Conservation (phyloP, 2,888 invertebrate genomes). For the Zootermopsis nevadensis region DNA sequence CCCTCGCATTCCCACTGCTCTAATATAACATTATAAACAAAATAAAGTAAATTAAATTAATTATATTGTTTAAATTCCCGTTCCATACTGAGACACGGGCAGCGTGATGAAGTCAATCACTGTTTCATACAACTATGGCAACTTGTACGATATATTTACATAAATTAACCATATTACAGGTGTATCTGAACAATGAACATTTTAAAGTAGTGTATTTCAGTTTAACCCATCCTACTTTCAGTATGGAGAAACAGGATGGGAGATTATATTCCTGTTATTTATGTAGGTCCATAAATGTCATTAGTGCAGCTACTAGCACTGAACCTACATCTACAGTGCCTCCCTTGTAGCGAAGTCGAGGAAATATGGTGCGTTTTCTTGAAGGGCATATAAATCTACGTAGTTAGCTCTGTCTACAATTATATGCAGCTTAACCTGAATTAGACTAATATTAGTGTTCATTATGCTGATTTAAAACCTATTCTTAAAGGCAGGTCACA, state of each 20-base stretch:
- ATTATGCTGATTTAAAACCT: too few relatives aligned
- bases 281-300: constrained; percentile 38
- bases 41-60: too few relatives aligned
- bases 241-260: neutral
- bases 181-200: too few relatives aligned
- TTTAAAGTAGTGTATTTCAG: neutral
- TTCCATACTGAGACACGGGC: too few relatives aligned
- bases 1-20: too few relatives aligned
- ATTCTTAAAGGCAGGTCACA: too few relatives aligned
- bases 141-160: too few relatives aligned
- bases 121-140: too few relatives aligned
- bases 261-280: constrained; percentile 30
- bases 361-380: constrained; percentile 32
- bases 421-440: constrained; percentile 1
- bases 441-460: neutral
- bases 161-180: too few relatives aligned
- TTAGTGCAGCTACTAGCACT: constrained; percentile 16
- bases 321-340: neutral
- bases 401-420: neutral
- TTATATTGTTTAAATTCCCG: too few relatives aligned
- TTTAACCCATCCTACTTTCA: neutral
- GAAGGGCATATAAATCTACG: constrained; percentile 32
- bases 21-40: too few relatives aligned
- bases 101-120: too few relatives aligned
- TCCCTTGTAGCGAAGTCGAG: neutral